phyloP scores from a whole-genome alignment of 2,888 invertebrate genomes.

The Hydroisotoma schaefferi region DNA sequence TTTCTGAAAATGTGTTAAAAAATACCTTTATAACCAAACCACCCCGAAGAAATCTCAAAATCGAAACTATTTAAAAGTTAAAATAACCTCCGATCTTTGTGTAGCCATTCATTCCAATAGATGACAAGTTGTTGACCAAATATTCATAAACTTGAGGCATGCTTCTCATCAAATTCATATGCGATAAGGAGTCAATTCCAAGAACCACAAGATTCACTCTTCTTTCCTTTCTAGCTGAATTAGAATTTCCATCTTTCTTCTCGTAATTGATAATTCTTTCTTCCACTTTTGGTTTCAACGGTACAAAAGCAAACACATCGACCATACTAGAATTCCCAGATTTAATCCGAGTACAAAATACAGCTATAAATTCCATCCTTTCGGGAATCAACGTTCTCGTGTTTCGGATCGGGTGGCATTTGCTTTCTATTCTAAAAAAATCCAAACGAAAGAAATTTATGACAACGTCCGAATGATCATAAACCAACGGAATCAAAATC shows the following conservation, averaged over 20 bases:
- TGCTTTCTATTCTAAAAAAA: background rate
- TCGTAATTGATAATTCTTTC: conserved; percentile 14
- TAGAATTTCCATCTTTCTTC: background rate
- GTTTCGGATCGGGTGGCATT: background rate
- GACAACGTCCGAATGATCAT: background rate
- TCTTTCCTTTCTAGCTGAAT: background rate
- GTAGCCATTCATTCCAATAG: conserved; percentile 78
- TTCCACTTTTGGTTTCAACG: conserved; percentile 21
- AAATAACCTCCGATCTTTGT: conserved; percentile 81
- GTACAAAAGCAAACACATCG: conserved; percentile 34
- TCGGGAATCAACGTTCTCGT: conserved; percentile 10
- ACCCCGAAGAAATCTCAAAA: too few species aligned
- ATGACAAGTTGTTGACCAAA: conserved; percentile 60
- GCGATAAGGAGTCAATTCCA: conserved; percentile 80
- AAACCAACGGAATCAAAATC: background rate
- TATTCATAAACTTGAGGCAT: conserved; percentile 55
- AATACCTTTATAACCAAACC: too few species aligned
- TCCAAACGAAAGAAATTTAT: background rate
- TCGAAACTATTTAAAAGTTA: too few species aligned
- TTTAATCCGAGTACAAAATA: conserved; percentile 14
- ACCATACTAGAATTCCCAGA: conserved; percentile 2
- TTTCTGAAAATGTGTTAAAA: too few species aligned
- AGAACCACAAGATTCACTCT: conserved; percentile 67
- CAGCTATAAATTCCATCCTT: conserved; percentile 24
- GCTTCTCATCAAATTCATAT: conserved; percentile 72